Evolutionary conservation across 2,797 vertebrate species (phyloP).

Genomic region (Enteromius afrohamiltoni): DNA sequence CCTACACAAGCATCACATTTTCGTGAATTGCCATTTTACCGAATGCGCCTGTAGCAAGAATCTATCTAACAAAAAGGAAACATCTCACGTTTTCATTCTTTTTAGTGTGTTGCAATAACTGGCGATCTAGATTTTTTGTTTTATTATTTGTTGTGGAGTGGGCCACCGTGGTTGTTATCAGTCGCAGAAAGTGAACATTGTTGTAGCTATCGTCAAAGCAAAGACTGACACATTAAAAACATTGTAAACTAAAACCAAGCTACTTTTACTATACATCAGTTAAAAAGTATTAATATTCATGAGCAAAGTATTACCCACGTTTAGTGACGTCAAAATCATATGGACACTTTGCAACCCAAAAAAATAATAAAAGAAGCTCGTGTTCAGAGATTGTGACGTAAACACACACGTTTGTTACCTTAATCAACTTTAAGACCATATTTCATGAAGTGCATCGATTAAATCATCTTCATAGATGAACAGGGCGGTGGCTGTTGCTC

Average conservation of each 20-base stretch:
- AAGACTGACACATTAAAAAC: not conserved
- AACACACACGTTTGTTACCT: not conserved
- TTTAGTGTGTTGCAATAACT: not conserved
- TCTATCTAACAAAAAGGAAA: not conserved
- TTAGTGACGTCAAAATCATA: not conserved
- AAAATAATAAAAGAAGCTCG: not conserved
- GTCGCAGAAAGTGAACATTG: not conserved
- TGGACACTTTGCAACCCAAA: not conserved
- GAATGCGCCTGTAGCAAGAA: not conserved
- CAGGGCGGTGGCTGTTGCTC: constrained; percentile 43
- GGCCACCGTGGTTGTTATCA: not conserved
- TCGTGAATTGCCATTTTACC: not conserved
- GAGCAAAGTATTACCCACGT: not conserved
- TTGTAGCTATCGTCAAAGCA: not conserved
- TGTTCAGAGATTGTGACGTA: not conserved
- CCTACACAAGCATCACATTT: constrained; percentile 12
- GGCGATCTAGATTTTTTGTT: not conserved
- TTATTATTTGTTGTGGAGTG: not conserved
- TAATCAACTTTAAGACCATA: not conserved
- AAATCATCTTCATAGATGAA: not conserved
- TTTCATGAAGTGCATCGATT: not conserved
- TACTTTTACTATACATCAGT: not conserved
- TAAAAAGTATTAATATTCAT: not conserved
- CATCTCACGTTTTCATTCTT: not conserved
- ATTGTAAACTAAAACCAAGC: not conserved